Conservation (phyloP, 2,113 vertebrate genomes). For the Rhodinocichla rosea region DNA sequence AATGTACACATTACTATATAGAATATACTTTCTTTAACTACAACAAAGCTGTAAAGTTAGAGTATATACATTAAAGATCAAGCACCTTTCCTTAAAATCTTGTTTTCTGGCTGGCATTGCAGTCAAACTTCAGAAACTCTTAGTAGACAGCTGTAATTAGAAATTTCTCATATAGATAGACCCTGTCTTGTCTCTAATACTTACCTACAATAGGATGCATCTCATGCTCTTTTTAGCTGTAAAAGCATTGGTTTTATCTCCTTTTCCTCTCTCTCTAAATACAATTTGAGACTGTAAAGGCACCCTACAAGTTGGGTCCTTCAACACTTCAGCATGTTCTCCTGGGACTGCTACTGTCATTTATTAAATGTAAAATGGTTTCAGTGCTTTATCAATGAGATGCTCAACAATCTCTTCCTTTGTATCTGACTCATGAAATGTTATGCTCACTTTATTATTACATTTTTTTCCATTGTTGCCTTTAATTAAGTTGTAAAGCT, state of each 20-base stretch:
- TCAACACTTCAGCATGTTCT: background rate
- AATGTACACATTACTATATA: background rate
- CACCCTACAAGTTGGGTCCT: background rate
- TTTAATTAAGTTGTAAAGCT: slow-evolving; percentile 70
- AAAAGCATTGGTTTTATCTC: background rate
- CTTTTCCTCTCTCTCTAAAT: background rate
- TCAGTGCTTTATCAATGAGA: background rate
- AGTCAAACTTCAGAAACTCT: background rate
- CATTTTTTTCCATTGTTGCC: slow-evolving; percentile 36
- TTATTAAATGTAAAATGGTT: background rate
- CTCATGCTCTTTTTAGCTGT: background rate
- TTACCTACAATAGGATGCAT: background rate
- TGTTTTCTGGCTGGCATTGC: background rate
- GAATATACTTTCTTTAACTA: background rate
- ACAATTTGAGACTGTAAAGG: background rate
- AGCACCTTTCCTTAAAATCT: background rate
- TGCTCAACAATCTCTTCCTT: background rate
- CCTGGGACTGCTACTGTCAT: background rate
- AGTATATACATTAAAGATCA: background rate
- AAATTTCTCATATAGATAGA: background rate
- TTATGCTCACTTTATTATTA: slow-evolving; percentile 16
- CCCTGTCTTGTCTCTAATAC: background rate
- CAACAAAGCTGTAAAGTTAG: background rate
- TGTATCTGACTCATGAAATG: background rate
- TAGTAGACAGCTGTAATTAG: background rate